Base-by-base conservation (phyloP, 2,113 vertebrate genomes). In the Halichoerus grypus region DNA sequence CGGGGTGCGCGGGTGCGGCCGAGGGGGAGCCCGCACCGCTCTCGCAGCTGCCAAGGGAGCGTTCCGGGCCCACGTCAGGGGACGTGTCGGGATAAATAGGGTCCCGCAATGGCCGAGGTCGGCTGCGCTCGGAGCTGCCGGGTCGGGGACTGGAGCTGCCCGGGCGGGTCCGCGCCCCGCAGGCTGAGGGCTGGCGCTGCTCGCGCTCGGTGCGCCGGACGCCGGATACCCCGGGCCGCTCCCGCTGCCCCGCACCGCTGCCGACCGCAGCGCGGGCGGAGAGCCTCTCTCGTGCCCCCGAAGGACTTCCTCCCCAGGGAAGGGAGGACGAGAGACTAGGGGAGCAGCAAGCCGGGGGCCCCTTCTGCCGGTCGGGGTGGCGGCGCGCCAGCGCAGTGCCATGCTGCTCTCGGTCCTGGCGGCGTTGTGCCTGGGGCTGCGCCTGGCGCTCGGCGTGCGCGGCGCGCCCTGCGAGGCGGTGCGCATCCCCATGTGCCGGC, bases 391-490 rank as follows among this genome's bases (percentile, higher is more conserved):
- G 15, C 24, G 59, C n/a, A 28, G 69, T 15, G 76, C 84, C 79
- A 95, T 97, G 98, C 81, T 98, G 55, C 96, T 98, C 63, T 83
- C 97, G 49, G 71, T 98, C 79, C 97, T 98, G 46, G 96, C 94
- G 33, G 97, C 96, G 9, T 59, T 98, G 91, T 98, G 98, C 93
- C 98, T 99, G 95, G 98, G 98, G 98, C 97, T 98, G 94, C 97
- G 98, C 97, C 98, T 98, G 96, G 97, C 98, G 87, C 98, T 97
- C 65, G 97, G 98, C 72, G 98, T 98, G 53, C 98, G 97, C 51
- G 98, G 98, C 11, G 98, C 99, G 13, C 99, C 99, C 31, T 99
- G 99, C 97, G 99, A 99, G 95, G 98, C 99, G 10, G 99, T 99
- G 97, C 99, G 99, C 95, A 99, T 99, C 91, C 99, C 99, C 94